A percentile compares a stretch with the other conserved stretches of the same genome.
Conservation (phyloP, 1,140 invertebrate species). For the Probaryconus sp. region DNA sequence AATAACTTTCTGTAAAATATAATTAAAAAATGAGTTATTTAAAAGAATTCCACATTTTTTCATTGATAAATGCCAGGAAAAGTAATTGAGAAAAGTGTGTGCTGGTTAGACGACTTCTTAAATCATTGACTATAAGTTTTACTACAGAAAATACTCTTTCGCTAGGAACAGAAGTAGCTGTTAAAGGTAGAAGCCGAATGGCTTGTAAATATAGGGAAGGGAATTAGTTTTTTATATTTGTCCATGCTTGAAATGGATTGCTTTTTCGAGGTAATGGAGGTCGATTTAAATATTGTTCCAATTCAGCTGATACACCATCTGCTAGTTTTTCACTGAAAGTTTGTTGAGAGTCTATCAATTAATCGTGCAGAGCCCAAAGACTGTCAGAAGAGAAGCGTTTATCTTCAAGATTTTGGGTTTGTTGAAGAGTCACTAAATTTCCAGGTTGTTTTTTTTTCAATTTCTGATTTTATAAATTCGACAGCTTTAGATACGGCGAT, state of each 20-base stretch:
- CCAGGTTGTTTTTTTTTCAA: constrained; percentile 3
- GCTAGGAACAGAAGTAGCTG: constrained; percentile 3
- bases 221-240: constrained; percentile 1
- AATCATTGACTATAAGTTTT: background rate
- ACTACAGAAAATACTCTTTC: constrained; percentile 1
- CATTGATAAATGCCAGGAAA: background rate
- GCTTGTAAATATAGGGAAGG: background rate
- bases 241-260: constrained; percentile 5
- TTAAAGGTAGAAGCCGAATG: background rate
- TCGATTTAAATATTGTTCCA: constrained; percentile 22
- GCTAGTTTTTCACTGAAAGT: constrained; percentile 5
- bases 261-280: background rate
- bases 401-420: background rate
- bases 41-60: too few relatives aligned
- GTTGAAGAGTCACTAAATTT: background rate
- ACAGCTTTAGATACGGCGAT: constrained; percentile 9
- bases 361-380: constrained; percentile 12
- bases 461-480: constrained; percentile 7
- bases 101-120: background rate
- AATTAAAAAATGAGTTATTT: too few relatives aligned
- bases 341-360: constrained; percentile 5
- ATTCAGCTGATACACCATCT: constrained; percentile 19
- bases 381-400: constrained; percentile 1
- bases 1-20: too few relatives aligned
- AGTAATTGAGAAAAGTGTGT: background rate